Conservation (phyloP, 53 echinoderm and acorn worm species). For the Glandiceps talaboti region DNA sequence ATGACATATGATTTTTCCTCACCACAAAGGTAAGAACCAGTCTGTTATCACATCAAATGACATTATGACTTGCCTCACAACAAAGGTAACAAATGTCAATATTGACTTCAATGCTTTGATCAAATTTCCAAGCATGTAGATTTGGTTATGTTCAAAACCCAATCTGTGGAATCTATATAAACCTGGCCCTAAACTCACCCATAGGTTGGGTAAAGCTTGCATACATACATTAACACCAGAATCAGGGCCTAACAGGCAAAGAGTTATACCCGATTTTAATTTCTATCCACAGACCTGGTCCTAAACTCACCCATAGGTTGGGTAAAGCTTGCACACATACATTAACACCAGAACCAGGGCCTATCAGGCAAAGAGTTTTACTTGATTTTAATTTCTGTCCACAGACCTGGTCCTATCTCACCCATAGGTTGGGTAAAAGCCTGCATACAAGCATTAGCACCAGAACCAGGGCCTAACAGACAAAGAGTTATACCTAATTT, state of each 20-base stretch:
- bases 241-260: constrained; percentile 23
- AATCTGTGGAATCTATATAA: constrained; percentile 27
- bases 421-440: constrained; percentile 76
- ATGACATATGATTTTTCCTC: too few species aligned
- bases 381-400: constrained; percentile 8
- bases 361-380: too few species aligned
- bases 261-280: constrained; percentile 6
- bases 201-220: constrained; percentile 66
- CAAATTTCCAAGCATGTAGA: too few species aligned
- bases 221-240: constrained; percentile 63
- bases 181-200: constrained; percentile 78
- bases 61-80: too few species aligned
- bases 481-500: constrained; percentile 74
- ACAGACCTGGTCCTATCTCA: constrained; percentile 79
- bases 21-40: too few species aligned
- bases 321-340: constrained; percentile 54
- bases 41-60: too few species aligned
- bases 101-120: too few species aligned
- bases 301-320: constrained; percentile 82
- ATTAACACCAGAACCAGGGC: constrained; percentile 49
- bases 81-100: too few species aligned
- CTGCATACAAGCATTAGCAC: constrained; percentile 58
- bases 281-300: constrained; percentile 47
- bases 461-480: constrained; percentile 49
- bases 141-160: too few species aligned